These are phyloP conservation scores for Albula goreensis DNA, from an alignment of 2,113 vertebrate genomes.

Conservation along the genomic window DNA sequence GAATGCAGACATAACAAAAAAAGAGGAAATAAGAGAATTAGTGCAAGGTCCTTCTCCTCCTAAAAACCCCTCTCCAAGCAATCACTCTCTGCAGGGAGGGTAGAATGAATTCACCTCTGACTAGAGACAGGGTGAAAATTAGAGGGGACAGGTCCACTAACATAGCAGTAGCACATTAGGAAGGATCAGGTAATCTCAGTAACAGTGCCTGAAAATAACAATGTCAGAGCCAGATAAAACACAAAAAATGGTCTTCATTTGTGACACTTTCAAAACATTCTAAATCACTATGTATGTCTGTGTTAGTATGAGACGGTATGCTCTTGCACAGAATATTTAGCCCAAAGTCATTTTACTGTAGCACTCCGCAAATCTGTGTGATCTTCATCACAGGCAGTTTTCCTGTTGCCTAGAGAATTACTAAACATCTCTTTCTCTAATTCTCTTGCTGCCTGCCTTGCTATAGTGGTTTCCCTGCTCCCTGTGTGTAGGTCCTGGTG, in stretches of 20 bases:
- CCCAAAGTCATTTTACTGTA: background rate
- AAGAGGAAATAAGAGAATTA: background rate
- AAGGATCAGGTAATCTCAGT: background rate
- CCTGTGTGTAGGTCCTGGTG: slow-evolving; percentile 85
- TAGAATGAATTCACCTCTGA: background rate
- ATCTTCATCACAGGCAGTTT: background rate
- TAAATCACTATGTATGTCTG: background rate
- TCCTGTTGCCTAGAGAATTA: slow-evolving; percentile 5
- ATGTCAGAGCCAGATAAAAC: background rate
- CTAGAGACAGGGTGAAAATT: background rate
- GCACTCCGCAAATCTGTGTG: background rate
- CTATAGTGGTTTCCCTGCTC: slow-evolving; percentile 50
- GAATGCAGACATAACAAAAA: background rate
- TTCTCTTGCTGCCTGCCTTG: slow-evolving; percentile 55
- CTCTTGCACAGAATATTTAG: background rate
- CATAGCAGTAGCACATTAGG: background rate
- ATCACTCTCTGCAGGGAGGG: background rate
- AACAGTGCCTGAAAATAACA: background rate
- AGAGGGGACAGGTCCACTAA: background rate
- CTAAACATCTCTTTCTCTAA: slow-evolving; percentile 37
- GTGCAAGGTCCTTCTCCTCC: background rate
- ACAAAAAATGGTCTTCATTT: background rate
- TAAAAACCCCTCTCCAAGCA: background rate
- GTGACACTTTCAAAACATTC: background rate
- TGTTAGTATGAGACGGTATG: background rate